phyloP scores from a whole-genome alignment of 2,113 vertebrate species.

The Serinus canaria region DNA sequence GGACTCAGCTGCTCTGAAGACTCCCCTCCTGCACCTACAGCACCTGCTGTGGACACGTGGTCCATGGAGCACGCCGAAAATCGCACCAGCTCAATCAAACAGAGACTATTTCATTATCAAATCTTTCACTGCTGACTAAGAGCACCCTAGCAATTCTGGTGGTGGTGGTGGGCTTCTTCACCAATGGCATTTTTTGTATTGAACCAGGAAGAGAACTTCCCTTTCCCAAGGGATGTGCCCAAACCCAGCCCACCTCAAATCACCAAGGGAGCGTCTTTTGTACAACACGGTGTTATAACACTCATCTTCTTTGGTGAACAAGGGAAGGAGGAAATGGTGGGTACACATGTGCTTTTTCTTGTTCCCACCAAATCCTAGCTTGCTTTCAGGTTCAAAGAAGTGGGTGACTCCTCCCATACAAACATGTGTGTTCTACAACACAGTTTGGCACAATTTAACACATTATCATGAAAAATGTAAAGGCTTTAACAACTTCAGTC shows the following conservation, averaged over 20 bases:
- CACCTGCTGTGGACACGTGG: not conserved
- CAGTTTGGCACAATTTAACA: not conserved
- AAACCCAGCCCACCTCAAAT: not conserved
- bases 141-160: not conserved
- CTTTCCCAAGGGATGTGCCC: not conserved
- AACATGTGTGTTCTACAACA: not conserved
- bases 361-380: not conserved
- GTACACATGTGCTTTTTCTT: not conserved
- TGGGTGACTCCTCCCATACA: not conserved
- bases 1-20: not conserved
- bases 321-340: not conserved
- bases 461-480: not conserved
- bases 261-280: rapidly evolving
- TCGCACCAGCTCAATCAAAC: not conserved
- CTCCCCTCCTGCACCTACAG: not conserved
- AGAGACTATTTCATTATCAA: not conserved
- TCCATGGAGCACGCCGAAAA: not conserved
- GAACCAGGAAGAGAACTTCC: not conserved
- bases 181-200: not conserved
- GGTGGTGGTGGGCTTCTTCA: not conserved
- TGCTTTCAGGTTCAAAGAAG: not conserved
- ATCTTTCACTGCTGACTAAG: not conserved
- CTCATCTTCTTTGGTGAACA: not conserved
- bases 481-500: not conserved
- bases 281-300: rapidly evolving